These are phyloP conservation scores for Trochalopteron elliotii DNA, from an alignment of 2,113 vertebrate genomes.

Conservation along the genomic window DNA sequence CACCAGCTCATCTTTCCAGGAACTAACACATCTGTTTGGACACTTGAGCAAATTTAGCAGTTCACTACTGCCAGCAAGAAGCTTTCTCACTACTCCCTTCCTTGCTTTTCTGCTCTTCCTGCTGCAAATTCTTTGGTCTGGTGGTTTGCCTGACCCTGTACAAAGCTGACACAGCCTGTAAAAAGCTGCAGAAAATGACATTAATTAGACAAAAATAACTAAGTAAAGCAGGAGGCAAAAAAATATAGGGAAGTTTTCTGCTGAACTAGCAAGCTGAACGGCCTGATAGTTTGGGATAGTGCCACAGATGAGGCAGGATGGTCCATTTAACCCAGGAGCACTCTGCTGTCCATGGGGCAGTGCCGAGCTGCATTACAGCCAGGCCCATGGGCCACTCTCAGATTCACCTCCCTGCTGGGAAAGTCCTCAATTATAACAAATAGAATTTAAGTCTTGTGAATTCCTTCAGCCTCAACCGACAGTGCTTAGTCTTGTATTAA, in stretches of 20 bases:
- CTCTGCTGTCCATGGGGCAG: background rate
- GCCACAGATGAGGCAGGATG: background rate
- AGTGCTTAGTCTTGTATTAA: background rate
- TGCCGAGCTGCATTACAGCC: fast-evolving
- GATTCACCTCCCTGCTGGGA: background rate
- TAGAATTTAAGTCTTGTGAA: fast-evolving
- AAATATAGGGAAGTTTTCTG: background rate
- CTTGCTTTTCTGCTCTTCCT: background rate
- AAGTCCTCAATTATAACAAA: background rate
- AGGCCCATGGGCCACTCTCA: background rate
- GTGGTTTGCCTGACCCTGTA: background rate
- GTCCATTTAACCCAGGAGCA: background rate
- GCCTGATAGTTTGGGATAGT: background rate
- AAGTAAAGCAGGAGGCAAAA: background rate
- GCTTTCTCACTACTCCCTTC: background rate
- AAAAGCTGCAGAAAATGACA: background rate
- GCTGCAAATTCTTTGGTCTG: background rate
- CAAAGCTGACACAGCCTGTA: background rate
- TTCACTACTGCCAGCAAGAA: background rate
- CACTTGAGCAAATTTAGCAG: background rate
- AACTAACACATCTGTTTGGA: background rate
- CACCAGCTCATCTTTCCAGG: background rate
- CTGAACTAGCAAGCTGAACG: background rate
- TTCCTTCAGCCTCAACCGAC: background rate
- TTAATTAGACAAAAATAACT: background rate